A percentile compares a stretch with the other conserved stretches of the same genome.
These are phyloP conservation scores for Eupeodes corollae DNA, from an alignment of 1,140 invertebrate genomes.

Conservation along the genomic window DNA sequence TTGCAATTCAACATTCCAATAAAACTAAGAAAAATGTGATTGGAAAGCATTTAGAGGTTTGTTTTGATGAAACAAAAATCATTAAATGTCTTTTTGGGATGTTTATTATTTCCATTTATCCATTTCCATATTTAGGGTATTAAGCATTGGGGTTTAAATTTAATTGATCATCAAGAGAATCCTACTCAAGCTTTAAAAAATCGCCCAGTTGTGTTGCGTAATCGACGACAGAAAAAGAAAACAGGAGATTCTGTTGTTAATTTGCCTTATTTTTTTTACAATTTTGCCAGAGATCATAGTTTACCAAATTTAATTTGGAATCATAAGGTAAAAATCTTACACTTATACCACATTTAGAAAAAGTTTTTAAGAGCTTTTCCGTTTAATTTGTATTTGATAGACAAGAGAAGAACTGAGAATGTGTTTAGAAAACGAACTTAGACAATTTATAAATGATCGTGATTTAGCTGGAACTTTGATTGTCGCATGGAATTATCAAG, in stretches of 20 bases:
- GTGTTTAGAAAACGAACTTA: conserved; percentile 86
- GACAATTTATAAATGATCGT: conserved; percentile 78
- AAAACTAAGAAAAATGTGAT: conserved; percentile 52
- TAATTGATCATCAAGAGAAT: conserved; percentile 33
- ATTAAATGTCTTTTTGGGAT: too few relatives aligned
- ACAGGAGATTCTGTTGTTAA: conserved; percentile 62
- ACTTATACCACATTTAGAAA: too few relatives aligned
- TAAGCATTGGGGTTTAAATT: conserved; percentile 36
- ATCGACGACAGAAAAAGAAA: conserved; percentile 83
- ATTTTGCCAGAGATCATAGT: conserved; percentile 89
- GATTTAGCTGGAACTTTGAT: conserved; percentile 71
- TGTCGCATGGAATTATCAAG: conserved; percentile 96
- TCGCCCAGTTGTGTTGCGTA: conserved; percentile 78
- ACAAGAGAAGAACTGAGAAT: conserved; percentile 90
- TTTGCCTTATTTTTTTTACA: conserved; percentile 89
- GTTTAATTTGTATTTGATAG: conserved; percentile 37
- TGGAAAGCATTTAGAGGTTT: conserved; percentile 68
- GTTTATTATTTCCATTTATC: neutral
- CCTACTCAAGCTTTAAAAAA: conserved; percentile 41
- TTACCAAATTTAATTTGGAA: conserved; percentile 98
- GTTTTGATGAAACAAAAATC: conserved; percentile 40
- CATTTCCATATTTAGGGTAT: conserved; percentile 15
- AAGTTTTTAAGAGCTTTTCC: neutral
- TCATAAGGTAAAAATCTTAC: conserved; percentile 57
- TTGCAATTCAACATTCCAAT: conserved; percentile 73